Evolutionary conservation across 2,113 vertebrate species (phyloP).

Genomic region (Petrocephalus microphthalmus): DNA sequence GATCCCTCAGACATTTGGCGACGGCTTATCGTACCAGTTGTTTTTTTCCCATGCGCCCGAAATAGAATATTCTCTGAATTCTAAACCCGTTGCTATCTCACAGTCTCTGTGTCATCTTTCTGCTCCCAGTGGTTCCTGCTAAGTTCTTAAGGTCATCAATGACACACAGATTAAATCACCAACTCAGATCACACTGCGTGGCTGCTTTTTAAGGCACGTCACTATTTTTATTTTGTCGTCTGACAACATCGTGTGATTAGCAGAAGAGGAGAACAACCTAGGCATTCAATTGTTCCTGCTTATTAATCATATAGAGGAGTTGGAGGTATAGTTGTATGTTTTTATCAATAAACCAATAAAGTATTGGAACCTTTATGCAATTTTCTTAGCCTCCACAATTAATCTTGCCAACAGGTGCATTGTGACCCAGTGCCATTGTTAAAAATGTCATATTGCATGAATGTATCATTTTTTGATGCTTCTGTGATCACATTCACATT

Average conservation of each 20-base stretch:
- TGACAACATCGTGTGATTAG: neutral
- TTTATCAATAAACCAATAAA: neutral
- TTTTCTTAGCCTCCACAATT: neutral
- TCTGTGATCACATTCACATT: neutral
- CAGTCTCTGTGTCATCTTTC: neutral
- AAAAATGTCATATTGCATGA: neutral
- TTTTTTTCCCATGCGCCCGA: neutral
- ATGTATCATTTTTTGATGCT: neutral
- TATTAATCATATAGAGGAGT: neutral
- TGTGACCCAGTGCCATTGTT: neutral
- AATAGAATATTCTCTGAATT: conserved; percentile 4
- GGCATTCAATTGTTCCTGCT: neutral
- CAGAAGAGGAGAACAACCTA: neutral
- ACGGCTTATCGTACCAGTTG: conserved; percentile 12
- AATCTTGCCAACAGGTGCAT: neutral
- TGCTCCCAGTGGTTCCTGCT: neutral
- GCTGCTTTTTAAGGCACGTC: neutral
- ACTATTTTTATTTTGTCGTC: neutral
- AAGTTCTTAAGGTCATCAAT: neutral
- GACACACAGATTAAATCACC: conserved; percentile 17
- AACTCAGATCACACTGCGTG: neutral
- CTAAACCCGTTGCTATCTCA: neutral
- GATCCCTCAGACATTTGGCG: neutral
- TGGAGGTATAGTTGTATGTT: neutral
- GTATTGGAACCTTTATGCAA: neutral